These are phyloP conservation scores for Pectinophora gossypiella DNA, from an alignment of 1,140 invertebrate species.

Conservation along the genomic window DNA sequence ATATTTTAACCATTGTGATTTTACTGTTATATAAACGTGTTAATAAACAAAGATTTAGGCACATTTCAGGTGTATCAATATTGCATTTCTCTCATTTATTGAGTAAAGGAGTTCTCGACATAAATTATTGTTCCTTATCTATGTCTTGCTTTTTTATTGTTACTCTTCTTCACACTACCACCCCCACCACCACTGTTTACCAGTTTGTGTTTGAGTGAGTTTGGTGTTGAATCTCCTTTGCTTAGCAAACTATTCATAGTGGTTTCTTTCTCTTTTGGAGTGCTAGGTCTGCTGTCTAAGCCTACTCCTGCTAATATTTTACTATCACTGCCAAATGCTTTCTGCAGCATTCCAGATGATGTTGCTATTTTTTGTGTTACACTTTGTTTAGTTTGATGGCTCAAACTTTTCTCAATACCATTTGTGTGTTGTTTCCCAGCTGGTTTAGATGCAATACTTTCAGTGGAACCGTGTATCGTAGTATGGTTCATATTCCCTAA, in stretches of 20 bases:
- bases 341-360: conserved; percentile 74
- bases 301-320: conserved; percentile 60
- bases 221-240: conserved; percentile 68
- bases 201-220: conserved; percentile 76
- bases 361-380: conserved; percentile 70
- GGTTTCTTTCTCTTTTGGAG: conserved; percentile 75
- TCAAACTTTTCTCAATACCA: conserved; percentile 67
- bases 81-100: too few species aligned
- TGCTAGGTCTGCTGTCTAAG: conserved; percentile 63
- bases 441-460: conserved; percentile 77
- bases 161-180: conserved; percentile 80
- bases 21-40: too few species aligned
- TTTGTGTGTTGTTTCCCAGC: conserved; percentile 81
- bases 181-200: conserved; percentile 68
- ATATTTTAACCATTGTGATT: too few species aligned
- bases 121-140: too few species aligned
- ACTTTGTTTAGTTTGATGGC: conserved; percentile 54
- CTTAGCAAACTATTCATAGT: conserved; percentile 43
- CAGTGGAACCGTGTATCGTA: conserved; percentile 78
- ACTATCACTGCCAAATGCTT: conserved; percentile 69
- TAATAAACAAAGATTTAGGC: too few species aligned
- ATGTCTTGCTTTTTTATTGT: conserved; percentile 82
- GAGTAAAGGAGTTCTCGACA: too few species aligned
- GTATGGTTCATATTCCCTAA: conserved; percentile 78
- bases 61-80: too few species aligned